A percentile compares a stretch with the other conserved stretches of the same genome.
phyloP scores from a whole-genome alignment of 1,140 invertebrate species.

The Dendroctonus ponderosae region DNA sequence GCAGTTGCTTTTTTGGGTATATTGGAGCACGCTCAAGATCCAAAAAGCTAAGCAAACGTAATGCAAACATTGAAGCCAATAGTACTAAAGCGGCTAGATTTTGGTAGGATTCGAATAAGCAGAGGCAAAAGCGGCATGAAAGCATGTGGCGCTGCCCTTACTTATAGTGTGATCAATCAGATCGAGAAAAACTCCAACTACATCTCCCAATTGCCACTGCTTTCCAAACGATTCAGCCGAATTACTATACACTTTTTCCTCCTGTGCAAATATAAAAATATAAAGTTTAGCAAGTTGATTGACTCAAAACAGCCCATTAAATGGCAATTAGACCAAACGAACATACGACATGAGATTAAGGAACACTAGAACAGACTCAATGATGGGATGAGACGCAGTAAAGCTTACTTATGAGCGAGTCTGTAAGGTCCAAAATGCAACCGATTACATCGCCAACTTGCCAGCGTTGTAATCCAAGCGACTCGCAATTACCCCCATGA shows the following conservation, averaged over 20 bases:
- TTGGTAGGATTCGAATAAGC: too few relatives aligned
- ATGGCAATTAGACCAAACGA: too few relatives aligned
- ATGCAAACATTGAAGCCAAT: not conserved
- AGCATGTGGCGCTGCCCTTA: slow-evolving; percentile 60
- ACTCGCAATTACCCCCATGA: slow-evolving; percentile 76
- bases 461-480: slow-evolving; percentile 80
- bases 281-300: not conserved
- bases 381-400: too few relatives aligned
- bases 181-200: slow-evolving; percentile 94
- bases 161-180: slow-evolving; percentile 95
- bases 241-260: slow-evolving; percentile 91
- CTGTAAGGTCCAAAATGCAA: slow-evolving; percentile 91
- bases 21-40: too few relatives aligned
- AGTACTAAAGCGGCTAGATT: too few relatives aligned
- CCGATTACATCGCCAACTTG: slow-evolving; percentile 91
- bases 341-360: too few relatives aligned
- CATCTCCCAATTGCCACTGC: slow-evolving; percentile 91
- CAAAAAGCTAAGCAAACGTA: slow-evolving; percentile 61
- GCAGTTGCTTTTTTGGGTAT: too few relatives aligned
- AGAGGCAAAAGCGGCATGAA: slow-evolving; percentile 13
- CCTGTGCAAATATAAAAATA: slow-evolving; percentile 58
- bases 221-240: slow-evolving; percentile 89
- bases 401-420: slow-evolving; percentile 90
- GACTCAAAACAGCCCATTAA: not conserved
- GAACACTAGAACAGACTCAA: not conserved